phyloP scores from a whole-genome alignment of 2,888 invertebrate genomes.

The Scaptomyza flava region DNA sequence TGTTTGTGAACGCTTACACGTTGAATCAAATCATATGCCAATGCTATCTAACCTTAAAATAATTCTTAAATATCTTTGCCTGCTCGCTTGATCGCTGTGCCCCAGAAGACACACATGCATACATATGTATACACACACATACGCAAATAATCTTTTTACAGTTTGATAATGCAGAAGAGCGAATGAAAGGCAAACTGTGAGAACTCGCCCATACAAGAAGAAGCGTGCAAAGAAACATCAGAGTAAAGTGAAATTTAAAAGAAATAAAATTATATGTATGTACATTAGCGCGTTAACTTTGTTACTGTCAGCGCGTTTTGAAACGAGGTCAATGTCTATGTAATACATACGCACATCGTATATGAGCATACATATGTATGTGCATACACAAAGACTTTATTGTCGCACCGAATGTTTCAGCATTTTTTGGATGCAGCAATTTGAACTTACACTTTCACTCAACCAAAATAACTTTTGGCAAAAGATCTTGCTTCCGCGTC shows the following conservation, averaged over 20 bases:
- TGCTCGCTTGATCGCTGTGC: slow-evolving; percentile 36
- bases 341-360: slow-evolving; percentile 28
- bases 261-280: slow-evolving; percentile 28
- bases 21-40: slow-evolving; percentile 41
- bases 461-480: slow-evolving; percentile 48
- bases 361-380: background rate
- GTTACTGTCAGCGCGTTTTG: slow-evolving; percentile 41
- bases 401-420: slow-evolving; percentile 1
- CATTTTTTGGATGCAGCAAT: slow-evolving; percentile 8
- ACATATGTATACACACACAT: slow-evolving; percentile 19
- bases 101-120: slow-evolving; percentile 19
- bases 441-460: slow-evolving; percentile 76
- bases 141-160: slow-evolving; percentile 54
- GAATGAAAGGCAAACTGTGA: slow-evolving; percentile 54
- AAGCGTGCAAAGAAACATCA: slow-evolving; percentile 51
- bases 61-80: slow-evolving; percentile 10
- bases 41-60: slow-evolving; percentile 56
- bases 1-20: slow-evolving; percentile 35
- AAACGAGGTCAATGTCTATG: slow-evolving; percentile 70
- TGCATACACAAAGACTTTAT: slow-evolving; percentile 28
- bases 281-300: slow-evolving; percentile 52
- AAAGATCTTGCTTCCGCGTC: slow-evolving; percentile 51
- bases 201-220: slow-evolving; percentile 41
- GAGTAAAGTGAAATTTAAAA: slow-evolving; percentile 69
- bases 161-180: slow-evolving; percentile 69